Base-by-base conservation (phyloP, 2,113 vertebrate species). In the Mesitornis unicolor region DNA sequence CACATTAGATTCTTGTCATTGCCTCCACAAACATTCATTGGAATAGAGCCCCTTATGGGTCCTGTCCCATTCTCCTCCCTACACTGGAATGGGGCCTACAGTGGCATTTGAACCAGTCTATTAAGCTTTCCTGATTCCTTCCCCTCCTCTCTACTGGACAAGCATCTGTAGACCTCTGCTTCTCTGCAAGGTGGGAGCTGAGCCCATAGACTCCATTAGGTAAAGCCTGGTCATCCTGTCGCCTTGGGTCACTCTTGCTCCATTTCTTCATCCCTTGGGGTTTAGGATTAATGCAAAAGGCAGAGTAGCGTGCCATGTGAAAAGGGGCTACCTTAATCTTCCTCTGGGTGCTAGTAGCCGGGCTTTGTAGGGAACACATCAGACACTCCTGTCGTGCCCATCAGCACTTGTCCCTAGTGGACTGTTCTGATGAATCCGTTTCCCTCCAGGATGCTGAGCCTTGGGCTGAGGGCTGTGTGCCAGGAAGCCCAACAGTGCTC, bases 1-100 rank as follows among this genome's bases (percentile, higher is more conserved):
- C 93, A 97, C 96, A 86, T 95, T 98, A 98, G 97, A 95, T 95
- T 96, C 92, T 96, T 69, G 65, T 89, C 89, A 82, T 75, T 2
- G 2, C 91, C 83, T 98, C 82, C 93, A 96, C 90, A 84, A 97
- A 83, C 80, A 25, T 94, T 84, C 4, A 1, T 89, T 84, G 87
- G 51, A 96, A 84, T 92, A 95, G 93, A 96, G 84, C 87, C 94
- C 93, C 80, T 81, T 64, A 64, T 0, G 4, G 92, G 84, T 87
- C 92, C 89, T n/a, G 33, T 84, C 80, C 96, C 73, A 7, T 68
- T 87, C 68, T 89, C 69, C 48, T 95, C 81, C 88, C 59, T 67
- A 25, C 31, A 10, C 38, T 22, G 87, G 65, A 83, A 89, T 42
- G 54, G 68, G 73, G 70, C 71, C 90, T 93, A 79, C 2, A 2